Conservation (phyloP, 2,113 vertebrate species). For the Callochromis pleurospilus region DNA sequence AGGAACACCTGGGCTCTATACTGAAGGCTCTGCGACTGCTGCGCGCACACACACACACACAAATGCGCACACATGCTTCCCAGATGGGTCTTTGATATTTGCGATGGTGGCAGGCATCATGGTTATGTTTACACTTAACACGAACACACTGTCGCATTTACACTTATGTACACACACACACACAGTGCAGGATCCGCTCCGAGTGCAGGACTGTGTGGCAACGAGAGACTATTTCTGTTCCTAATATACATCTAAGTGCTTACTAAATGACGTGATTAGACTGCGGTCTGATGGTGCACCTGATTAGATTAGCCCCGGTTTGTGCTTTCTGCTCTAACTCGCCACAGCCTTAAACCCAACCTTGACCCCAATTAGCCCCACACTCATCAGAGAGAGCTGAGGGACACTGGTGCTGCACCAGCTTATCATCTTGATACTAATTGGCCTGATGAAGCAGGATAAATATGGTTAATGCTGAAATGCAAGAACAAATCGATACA, state of each 20-base stretch:
- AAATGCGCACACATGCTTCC: not conserved
- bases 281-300: constrained; percentile 63
- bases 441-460: constrained; percentile 61
- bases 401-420: constrained; percentile 33
- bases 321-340: constrained; percentile 52
- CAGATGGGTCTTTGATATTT: constrained; percentile 72
- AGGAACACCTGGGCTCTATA: constrained; percentile 73
- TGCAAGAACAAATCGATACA: constrained; percentile 1
- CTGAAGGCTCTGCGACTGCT: constrained; percentile 23
- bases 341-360: constrained; percentile 63
- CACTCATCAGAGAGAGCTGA: constrained; percentile 57
- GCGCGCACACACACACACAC: not conserved
- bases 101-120: constrained; percentile 46
- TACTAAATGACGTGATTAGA: constrained; percentile 71
- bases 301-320: constrained; percentile 70
- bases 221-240: constrained; percentile 47
- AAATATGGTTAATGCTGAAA: constrained; percentile 47
- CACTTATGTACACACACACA: not conserved
- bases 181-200: constrained; percentile 2
- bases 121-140: constrained; percentile 58
- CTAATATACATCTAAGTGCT: constrained; percentile 62
- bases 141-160: not conserved
- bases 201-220: constrained; percentile 5
- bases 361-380: constrained; percentile 74
- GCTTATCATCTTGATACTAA: constrained; percentile 63